Evolutionary conservation across 2,888 invertebrate genomes (phyloP), one percentile per base, ranked within the genome.

Genomic region (Standfussiana lucernea): DNA sequence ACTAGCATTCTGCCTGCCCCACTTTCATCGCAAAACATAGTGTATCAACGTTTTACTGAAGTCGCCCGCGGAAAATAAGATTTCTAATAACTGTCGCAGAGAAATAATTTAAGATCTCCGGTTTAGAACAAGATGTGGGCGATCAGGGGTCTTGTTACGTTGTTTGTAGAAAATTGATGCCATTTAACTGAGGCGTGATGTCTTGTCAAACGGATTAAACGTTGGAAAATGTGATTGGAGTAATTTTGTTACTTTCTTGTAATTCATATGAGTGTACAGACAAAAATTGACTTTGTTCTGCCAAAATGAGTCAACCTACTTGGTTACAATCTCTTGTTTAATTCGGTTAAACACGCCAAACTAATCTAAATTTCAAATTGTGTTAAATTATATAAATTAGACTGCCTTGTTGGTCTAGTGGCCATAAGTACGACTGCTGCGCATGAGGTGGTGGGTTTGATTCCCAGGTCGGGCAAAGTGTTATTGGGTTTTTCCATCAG

Each of bases 41-140:
- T 76, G 72, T 74, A 86, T 84, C 83, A 84, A 73, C 79, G 82
- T 82, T 90, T 92, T 90, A 92, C 83, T 85, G 83, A 88, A 89
- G 91, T 84, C 88, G 92, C 89, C 90, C 42, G 90, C 88, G 89
- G 91, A 90, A 90, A 91, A 89, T 89, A 83, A 80, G 85, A 88
- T 90, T 92, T 91, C 90, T 89, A 89, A 84, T 84, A 81, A 72
- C 81, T 84, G 86, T 88, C 82, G 81, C 80, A 28, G 42, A 21
- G 8, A 71, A 59, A 67, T 40, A 45, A 40, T 21, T n/a, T 8
- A 71, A 81, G 80, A 80, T 13, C 84, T 66, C 5, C 73, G 11
- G 11, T 0, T 6, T 1, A 1, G 0, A 59, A 75, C 28, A 47
- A 79, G 79, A 72, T 82, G 69, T 70, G 69, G 0, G 56, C 32